Conservation (phyloP, 2,797 vertebrate species). For the Balearica regulorum region DNA sequence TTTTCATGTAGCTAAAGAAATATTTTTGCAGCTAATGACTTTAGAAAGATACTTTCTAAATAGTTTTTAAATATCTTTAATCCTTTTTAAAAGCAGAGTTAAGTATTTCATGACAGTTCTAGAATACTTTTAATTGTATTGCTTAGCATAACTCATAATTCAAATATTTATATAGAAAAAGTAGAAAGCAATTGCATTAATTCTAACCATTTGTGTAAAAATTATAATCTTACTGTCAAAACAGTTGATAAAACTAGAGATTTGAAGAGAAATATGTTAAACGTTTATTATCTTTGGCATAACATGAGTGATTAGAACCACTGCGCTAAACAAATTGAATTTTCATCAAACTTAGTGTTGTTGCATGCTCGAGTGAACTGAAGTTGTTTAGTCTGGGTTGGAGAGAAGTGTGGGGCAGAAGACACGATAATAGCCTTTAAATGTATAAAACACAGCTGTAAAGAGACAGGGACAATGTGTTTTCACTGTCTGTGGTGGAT, state of each 20-base stretch:
- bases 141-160: not conserved
- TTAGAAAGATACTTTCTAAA: not conserved
- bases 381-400: slow-evolving; percentile 24
- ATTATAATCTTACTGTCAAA: slow-evolving; percentile 19
- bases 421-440: not conserved
- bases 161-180: not conserved
- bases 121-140: not conserved
- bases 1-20: not conserved
- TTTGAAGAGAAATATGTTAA: not conserved
- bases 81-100: not conserved
- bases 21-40: not conserved
- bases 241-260: slow-evolving; percentile 12
- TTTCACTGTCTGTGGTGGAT: not conserved
- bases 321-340: not conserved
- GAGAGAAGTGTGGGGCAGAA: not conserved
- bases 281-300: slow-evolving; percentile 50
- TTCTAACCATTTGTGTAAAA: slow-evolving; percentile 26
- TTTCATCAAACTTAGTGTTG: slow-evolving; percentile 29
- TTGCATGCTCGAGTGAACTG: not conserved
- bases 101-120: not conserved
- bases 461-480: not conserved
- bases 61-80: not conserved
- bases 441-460: not conserved
- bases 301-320: not conserved
- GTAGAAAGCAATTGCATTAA: not conserved